These are phyloP conservation scores for Chrysolina americana DNA, from an alignment of 2,888 invertebrate genomes.

Conservation along the genomic window DNA sequence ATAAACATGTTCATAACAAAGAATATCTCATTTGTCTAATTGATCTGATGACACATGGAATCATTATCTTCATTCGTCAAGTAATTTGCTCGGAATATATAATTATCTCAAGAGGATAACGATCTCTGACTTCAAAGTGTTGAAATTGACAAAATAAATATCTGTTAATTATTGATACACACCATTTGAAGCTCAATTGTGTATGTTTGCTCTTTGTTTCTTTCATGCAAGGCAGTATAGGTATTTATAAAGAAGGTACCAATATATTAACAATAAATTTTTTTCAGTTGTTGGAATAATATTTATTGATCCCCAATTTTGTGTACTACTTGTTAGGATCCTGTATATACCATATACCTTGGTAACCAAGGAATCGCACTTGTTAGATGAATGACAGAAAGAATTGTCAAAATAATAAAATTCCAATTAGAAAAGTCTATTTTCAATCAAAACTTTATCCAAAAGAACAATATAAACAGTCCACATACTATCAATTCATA, in stretches of 20 bases:
- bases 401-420: no score
- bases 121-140: constrained; percentile 25
- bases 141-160: constrained; percentile 14
- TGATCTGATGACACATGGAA: constrained; percentile 1
- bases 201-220: background rate
- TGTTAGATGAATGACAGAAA: no score
- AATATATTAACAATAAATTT: no score
- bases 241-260: background rate
- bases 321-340: no score
- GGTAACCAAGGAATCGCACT: no score
- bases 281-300: no score
- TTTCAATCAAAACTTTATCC: no score
- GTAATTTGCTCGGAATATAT: constrained; percentile 13
- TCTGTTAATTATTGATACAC: background rate
- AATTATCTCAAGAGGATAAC: constrained; percentile 25
- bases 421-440: no score
- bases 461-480: no score
- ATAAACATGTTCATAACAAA: background rate
- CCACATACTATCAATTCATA: no score
- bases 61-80: constrained; percentile 21
- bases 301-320: no score
- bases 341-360: no score
- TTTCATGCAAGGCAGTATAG: background rate
- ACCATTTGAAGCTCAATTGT: background rate
- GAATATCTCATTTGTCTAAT: background rate